Conservation (phyloP, 2,797 vertebrate species). For the Anguilla obscura region DNA sequence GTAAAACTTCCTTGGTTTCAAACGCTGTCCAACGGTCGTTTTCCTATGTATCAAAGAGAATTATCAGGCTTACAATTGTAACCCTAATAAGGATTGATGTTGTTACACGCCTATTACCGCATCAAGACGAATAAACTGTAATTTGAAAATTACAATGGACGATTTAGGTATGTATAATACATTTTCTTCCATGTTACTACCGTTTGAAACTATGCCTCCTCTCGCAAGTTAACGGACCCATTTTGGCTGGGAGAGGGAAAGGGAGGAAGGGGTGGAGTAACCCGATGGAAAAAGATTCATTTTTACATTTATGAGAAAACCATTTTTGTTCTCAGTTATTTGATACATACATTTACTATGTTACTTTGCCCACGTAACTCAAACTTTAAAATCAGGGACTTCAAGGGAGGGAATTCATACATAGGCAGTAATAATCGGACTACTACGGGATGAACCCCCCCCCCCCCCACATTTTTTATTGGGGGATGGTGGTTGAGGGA, state of each 20-base stretch:
- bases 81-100: conserved; percentile 6
- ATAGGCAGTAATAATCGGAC: background rate
- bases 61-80: background rate
- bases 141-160: conserved; percentile 65
- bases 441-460: background rate
- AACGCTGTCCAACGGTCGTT: conserved; percentile 58
- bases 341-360: background rate
- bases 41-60: conserved; percentile 1
- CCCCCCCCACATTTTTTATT: background rate
- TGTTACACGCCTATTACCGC: background rate
- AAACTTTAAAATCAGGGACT: background rate
- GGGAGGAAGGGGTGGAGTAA: conserved; percentile 57
- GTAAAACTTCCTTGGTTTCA: conserved; percentile 62
- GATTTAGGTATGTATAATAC: conserved; percentile 69
- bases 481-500: background rate
- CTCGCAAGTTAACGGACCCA: conserved; percentile 31
- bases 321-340: background rate
- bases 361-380: too few species aligned
- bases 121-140: conserved; percentile 41
- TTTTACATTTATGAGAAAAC: background rate
- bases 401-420: background rate
- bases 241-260: conserved; percentile 30
- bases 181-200: conserved; percentile 35
- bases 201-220: conserved; percentile 40
- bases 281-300: conserved; percentile 52